Conservation (phyloP, 2,797 vertebrate genomes). For the Fringilla coelebs region DNA sequence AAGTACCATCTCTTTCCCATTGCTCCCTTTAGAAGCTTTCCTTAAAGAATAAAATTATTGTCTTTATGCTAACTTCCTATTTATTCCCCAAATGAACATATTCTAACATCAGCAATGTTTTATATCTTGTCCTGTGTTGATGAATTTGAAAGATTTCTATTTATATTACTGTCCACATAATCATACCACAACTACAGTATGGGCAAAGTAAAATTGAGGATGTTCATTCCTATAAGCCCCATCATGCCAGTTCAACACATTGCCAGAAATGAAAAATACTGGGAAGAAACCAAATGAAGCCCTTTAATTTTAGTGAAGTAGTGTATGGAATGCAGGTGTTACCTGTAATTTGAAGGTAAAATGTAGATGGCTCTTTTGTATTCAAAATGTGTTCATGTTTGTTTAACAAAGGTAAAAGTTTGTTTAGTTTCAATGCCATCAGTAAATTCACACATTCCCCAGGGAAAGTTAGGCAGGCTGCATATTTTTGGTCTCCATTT, state of each 20-base stretch:
- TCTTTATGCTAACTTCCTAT: not conserved
- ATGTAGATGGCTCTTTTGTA: not conserved
- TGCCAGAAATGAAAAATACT: not conserved
- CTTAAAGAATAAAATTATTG: not conserved
- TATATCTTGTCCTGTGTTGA: not conserved
- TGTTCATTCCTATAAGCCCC: not conserved
- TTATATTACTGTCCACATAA: not conserved
- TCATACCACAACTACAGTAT: not conserved
- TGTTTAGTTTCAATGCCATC: not conserved
- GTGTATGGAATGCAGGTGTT: not conserved
- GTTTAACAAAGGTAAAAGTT: not conserved
- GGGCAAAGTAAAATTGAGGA: not conserved
- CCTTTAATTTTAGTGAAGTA: not conserved
- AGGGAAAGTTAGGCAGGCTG: not conserved
- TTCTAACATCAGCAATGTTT: not conserved
- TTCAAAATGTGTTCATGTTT: not conserved
- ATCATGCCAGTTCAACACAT: not conserved
- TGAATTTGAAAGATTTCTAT: not conserved
- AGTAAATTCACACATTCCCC: not conserved
- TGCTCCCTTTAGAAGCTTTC: not conserved
- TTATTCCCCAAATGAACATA: not conserved
- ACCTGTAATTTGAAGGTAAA: not conserved
- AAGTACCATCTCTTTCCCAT: not conserved
- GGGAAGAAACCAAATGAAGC: not conserved
- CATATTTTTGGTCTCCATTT: not conserved